Evolutionary conservation across 2,113 vertebrate genomes (phyloP), one percentile per base, ranked within the genome.

Genomic region (Hippocampus zosterae): DNA sequence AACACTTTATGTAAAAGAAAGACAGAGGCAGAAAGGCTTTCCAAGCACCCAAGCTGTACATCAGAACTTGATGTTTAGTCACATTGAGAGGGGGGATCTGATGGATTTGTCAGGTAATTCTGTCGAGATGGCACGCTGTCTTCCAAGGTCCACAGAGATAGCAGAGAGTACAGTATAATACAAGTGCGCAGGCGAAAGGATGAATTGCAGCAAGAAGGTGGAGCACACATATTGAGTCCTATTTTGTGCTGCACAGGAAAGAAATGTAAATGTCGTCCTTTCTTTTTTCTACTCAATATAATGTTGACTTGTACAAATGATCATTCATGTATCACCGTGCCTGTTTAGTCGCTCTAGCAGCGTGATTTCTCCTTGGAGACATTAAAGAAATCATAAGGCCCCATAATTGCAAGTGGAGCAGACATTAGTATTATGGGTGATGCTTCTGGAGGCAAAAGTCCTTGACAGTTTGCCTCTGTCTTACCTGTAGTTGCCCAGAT

Each of bases 401-500:
- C 29, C 29, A 71, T 72, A 67, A 85, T 84, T 71, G 29, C 75
- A 81, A 82, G 67, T n/a, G 19, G 29, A 61, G 62, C 53, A 70
- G 74, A 72, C 66, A 84, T n/a, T 4, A 21, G 33, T 29, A 40
- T 46, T 69, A 69, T 73, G 61, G 33, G 15, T 77, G 64, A 33
- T 33, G 72, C 25, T 73, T 4, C 41, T 74, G 67, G 10, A 70
- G 62, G 33, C 27, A 44, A 68, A 33, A 69, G 44, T 46, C 5
- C 40, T 65, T 13, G 21, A 40, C 19, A 40, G 29, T 40, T 62
- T 62, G 19, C 19, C 18, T 71, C 55, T 69, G 68, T 1, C 66
- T 90, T 94, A 98, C 97, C 96, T 96, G 88, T 99, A 99, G 87
- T 98, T 99, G 69, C 97, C 97, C 93, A 98, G 93, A 80, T 99